Conservation (phyloP, 2,888 invertebrate genomes). For the Lampropteryx suffumata region DNA sequence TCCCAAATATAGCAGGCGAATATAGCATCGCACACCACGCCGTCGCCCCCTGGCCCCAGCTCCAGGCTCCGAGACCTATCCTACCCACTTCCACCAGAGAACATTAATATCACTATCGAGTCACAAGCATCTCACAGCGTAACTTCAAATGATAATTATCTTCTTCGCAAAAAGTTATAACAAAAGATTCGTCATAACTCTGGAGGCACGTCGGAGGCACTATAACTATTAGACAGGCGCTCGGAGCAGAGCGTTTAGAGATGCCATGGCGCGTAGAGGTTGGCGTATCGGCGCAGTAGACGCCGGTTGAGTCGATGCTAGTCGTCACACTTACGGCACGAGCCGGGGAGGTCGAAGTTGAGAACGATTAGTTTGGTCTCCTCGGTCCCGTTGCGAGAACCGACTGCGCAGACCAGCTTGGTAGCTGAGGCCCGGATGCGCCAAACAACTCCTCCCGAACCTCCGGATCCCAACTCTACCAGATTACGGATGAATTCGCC, state of each 20-base stretch:
- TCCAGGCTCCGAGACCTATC: neutral
- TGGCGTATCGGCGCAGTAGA: slow-evolving; percentile 70
- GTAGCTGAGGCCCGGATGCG: slow-evolving; percentile 96
- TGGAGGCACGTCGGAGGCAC: slow-evolving; percentile 12
- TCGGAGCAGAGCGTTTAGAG: slow-evolving; percentile 43
- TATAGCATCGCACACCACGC: neutral
- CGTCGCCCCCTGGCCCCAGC: neutral
- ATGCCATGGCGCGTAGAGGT: slow-evolving; percentile 76
- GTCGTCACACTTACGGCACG: slow-evolving; percentile 83
- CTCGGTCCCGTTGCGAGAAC: slow-evolving; percentile 98
- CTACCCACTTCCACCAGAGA: neutral
- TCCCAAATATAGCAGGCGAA: neutral
- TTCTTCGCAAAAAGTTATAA: neutral
- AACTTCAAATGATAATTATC: neutral
- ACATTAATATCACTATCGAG: slow-evolving; percentile 1
- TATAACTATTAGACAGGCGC: slow-evolving; percentile 4
- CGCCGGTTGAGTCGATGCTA: slow-evolving; percentile 78
- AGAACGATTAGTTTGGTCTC: slow-evolving; percentile 98
- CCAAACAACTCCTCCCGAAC: slow-evolving; percentile 99
- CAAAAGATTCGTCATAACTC: neutral
- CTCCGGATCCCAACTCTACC: slow-evolving; percentile 96
- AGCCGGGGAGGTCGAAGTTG: slow-evolving; percentile 95
- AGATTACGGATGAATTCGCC: slow-evolving; percentile 98
- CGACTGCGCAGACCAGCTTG: slow-evolving; percentile 98
- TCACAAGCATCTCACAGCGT: slow-evolving; percentile 2